Evolutionary conservation across 1,140 invertebrate species (phyloP).

Genomic region (Eumeta japonica): DNA sequence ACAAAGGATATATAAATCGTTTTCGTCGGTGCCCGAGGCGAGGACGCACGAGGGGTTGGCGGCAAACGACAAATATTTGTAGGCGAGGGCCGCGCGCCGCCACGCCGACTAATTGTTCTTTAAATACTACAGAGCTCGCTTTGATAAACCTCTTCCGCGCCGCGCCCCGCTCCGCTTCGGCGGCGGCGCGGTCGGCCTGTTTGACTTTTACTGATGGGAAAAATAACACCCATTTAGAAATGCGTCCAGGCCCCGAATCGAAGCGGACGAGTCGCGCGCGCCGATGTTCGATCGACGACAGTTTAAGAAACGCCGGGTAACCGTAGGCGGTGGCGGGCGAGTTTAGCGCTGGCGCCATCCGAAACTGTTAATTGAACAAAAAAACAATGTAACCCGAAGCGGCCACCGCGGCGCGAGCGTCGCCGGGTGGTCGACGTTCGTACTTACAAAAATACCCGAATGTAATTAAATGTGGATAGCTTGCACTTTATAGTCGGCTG

Average conservation of each 20-base stretch:
- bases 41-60: background rate
- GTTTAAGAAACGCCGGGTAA: background rate
- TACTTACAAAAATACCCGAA: constrained; percentile 56
- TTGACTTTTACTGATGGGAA: no score
- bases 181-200: no score
- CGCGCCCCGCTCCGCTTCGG: background rate
- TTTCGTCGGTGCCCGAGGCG: background rate
- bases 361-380: constrained; percentile 2
- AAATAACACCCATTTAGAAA: no score
- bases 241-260: background rate
- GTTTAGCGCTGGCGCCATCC: no score
- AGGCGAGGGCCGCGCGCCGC: background rate
- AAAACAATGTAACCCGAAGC: constrained; percentile 11
- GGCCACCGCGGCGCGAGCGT: constrained; percentile 31
- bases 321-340: no score
- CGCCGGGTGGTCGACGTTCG: constrained; percentile 38
- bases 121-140: background rate
- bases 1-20: background rate
- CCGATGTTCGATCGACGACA: background rate
- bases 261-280: background rate
- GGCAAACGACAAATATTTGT: background rate
- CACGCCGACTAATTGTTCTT: background rate
- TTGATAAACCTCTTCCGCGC: background rate
- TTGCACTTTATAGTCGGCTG: constrained; percentile 54
- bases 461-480: constrained; percentile 56